Evolutionary conservation across 2,888 invertebrate species (phyloP), one percentile per base, ranked within the genome.

Genomic region (Parelbella ahira): DNA sequence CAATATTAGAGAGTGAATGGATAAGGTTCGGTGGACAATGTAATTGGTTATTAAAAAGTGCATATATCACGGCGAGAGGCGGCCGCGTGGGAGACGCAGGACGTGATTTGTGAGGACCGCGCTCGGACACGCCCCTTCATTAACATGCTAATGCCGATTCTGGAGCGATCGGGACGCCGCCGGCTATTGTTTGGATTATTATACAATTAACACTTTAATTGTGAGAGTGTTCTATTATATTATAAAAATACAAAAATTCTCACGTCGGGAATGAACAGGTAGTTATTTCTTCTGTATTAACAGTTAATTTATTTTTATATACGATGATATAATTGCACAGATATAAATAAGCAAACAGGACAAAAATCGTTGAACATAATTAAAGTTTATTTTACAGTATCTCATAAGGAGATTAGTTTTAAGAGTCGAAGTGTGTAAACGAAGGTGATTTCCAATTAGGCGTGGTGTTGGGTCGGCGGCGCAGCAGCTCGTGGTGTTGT

Each of bases 1-100:
- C 8, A 28, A 28, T 37, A 37, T 13, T 19, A 28, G 28, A 37
- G 19, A 13, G 37, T 4, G 37, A 15, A 11, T 7, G 23, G 20
- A 25, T 1, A n/a, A n/a, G 18, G 23, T 13, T 28, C 34, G 50
- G 56, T 68, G 70, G 68, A 74, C 69, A 75, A 65, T 74, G 72
- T 76, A 80, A 80, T 82, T 79, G 80, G 83, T 78, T 79, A 82
- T 83, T 83, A 82, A 76, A 77, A 74, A 69, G 69, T 51, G 75
- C 80, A 81, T 81, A 77, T 73, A 78, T 81, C 80, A 79, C 73
- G 56, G 54, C 54, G 50, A 54, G 51, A 49, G 48, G 49, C 44
- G 48, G 54, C 54, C 60, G 73, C 68, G 71, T 67, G 69, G 69
- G 72, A 68, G 70, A 65, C 57, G 55, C 52, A 55, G 59, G 68